Base-by-base conservation (phyloP, 2,797 vertebrate species). In the Chloroceryle amazona region DNA sequence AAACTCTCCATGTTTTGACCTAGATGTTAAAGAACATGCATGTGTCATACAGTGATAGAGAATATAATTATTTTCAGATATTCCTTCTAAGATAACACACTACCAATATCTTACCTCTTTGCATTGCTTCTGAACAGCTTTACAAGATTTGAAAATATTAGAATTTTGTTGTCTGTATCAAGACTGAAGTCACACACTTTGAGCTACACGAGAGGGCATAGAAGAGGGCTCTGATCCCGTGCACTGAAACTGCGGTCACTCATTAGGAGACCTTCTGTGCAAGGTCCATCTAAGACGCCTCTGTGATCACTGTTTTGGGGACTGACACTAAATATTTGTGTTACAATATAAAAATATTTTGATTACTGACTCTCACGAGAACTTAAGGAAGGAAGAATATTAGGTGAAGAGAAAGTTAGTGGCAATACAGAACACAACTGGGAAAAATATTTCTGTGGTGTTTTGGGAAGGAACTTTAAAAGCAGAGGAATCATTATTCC, bases 401-500 rank as follows among this genome's bases (percentile, higher is more conserved):
- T 79, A 73, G 60, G 84, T 94, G 51, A 94, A 95, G 66, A 95
- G 94, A 88, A 85, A 80, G 54, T 72, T 79, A 95, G 89, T 70
- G 91, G 46, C 66, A 85, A 33, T 74, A 76, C 13, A 73, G 55
- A 87, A 90, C 79, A 46, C 9, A 82, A 57, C 7, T 72, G 76
- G 83, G 66, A 95, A 96, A 72, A 86, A 88, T 96, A 95, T 96
- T 90, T 57, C 84, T 84, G 81, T 89, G 75, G 82, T 93, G 75
- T 94, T 96, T 97, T 46, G 39, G 87, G 93, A 97, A 97, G 89
- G 89, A 97, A 95, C 66, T 97, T 98, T 95, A 96, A 97, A 95
- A 97, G 70, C 60, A 95, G 95, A 85, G 83, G 86, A 97, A 97
- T 98, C 95, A 97, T 97, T 98, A 98, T 97, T 97, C 88, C 93